phyloP scores from a whole-genome alignment of 1,140 invertebrate genomes.

The Goniozus legneri region DNA sequence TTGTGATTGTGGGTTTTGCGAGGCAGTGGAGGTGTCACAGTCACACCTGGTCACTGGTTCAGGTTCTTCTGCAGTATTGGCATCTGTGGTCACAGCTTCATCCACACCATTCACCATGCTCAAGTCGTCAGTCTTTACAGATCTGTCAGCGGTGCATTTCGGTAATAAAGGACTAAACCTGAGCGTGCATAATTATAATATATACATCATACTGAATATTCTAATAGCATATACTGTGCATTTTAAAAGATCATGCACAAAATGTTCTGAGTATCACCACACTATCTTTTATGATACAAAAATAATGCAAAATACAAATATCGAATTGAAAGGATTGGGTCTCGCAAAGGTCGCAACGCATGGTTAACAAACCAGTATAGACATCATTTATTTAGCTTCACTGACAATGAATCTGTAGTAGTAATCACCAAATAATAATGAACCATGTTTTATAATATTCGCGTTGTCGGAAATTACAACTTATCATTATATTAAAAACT shows the following conservation, averaged over 20 bases:
- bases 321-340: not conserved
- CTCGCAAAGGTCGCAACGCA: slow-evolving; percentile 30
- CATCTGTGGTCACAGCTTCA: slow-evolving; percentile 34
- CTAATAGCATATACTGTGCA: slow-evolving; percentile 12
- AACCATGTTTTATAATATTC: slow-evolving; percentile 36
- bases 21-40: slow-evolving; percentile 45
- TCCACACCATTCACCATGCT: slow-evolving; percentile 53
- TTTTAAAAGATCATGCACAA: slow-evolving; percentile 20
- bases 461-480: slow-evolving; percentile 35
- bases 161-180: slow-evolving; percentile 43
- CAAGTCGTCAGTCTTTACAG: slow-evolving; percentile 54
- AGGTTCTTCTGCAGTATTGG: slow-evolving; percentile 31
- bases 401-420: slow-evolving; percentile 42
- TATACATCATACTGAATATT: slow-evolving; percentile 16
- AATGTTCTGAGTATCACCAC: no score
- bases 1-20: slow-evolving; percentile 48
- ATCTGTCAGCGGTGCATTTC: slow-evolving; percentile 50
- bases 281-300: no score
- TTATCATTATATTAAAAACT: slow-evolving; percentile 38
- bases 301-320: no score
- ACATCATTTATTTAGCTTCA: slow-evolving; percentile 43
- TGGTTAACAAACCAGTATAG: slow-evolving; percentile 43
- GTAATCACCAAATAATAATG: slow-evolving; percentile 34
- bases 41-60: slow-evolving; percentile 48
- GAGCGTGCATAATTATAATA: slow-evolving; percentile 24